Evolutionary conservation across 92 coral and sea anemone genomes (phyloP).

Genomic region (Parazoanthus atlanticus): DNA sequence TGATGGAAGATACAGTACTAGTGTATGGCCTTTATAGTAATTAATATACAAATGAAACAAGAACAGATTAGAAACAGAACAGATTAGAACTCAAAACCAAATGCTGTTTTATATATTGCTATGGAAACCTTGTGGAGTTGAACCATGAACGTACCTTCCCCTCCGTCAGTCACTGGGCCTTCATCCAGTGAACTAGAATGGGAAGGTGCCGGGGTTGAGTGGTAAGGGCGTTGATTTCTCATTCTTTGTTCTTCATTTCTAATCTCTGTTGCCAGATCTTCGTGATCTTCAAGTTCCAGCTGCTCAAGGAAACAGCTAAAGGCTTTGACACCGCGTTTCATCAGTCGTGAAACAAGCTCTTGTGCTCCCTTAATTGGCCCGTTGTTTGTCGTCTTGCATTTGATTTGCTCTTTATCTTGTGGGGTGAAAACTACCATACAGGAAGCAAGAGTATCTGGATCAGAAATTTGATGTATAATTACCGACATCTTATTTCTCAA

Average conservation of each 20-base stretch:
- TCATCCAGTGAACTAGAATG: not conserved
- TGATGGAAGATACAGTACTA: too few species aligned
- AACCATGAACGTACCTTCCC: constrained; percentile 13
- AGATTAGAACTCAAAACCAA: not conserved
- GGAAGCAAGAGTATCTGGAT: not conserved
- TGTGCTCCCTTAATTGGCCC: not conserved
- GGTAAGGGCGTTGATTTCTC: not conserved
- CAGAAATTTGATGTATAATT: not conserved
- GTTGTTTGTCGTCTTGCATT: not conserved
- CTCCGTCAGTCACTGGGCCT: not conserved
- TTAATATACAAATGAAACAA: not conserved
- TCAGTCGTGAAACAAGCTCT: constrained; percentile 9
- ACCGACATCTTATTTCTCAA: not conserved
- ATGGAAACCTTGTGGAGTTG: not conserved
- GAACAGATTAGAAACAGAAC: too few species aligned
- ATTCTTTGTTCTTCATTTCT: not conserved
- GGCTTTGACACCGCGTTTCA: constrained; percentile 24
- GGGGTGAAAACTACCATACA: not conserved
- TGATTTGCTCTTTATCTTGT: not conserved
- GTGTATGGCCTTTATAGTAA: too few species aligned
- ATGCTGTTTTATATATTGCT: not conserved
- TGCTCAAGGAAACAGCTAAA: not conserved
- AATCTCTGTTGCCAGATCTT: constrained; percentile 17
- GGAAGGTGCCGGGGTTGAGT: not conserved
- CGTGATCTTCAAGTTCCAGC: not conserved